Percentiles rank a stretch among this genome's conserved stretches.
Conservation (phyloP, 2,888 invertebrate species). For the Andrena dorsata region DNA sequence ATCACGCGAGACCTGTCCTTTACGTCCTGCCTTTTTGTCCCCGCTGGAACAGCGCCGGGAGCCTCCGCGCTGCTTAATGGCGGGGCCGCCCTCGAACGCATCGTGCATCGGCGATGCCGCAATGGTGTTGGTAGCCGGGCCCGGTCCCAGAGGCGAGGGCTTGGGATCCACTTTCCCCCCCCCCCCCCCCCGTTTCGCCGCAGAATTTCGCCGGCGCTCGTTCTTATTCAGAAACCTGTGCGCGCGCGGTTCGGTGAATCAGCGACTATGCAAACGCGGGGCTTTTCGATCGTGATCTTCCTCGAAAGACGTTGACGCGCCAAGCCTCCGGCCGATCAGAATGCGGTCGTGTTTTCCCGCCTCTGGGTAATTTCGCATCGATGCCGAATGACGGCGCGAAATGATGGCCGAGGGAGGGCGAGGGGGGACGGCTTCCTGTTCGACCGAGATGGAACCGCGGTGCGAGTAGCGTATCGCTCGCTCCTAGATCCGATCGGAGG, state of each 20-base stretch:
- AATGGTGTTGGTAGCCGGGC: slow-evolving; percentile 22
- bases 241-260: slow-evolving; percentile 22
- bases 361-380: slow-evolving; percentile 24
- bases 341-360: slow-evolving; percentile 32
- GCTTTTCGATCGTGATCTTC: neutral
- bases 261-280: neutral
- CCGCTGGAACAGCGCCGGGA: slow-evolving; percentile 18
- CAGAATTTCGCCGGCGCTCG: neutral
- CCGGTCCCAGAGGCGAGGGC: neutral
- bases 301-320: slow-evolving; percentile 5
- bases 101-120: slow-evolving; percentile 35
- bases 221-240: slow-evolving; percentile 2
- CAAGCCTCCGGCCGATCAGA: neutral
- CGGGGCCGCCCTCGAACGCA: slow-evolving; percentile 29
- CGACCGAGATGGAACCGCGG: neutral
- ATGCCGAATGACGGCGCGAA: slow-evolving; percentile 6
- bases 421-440: neutral
- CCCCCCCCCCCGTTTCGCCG: neutral
- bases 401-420: no score
- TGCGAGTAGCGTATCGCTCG: neutral
- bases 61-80: slow-evolving; percentile 46
- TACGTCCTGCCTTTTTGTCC: slow-evolving; percentile 46
- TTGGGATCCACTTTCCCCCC: neutral
- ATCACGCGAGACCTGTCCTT: slow-evolving; percentile 61
- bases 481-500: slow-evolving; percentile 4